These are phyloP conservation scores for Halichoeres trimaculatus DNA, from an alignment of 2,113 vertebrate species.

Conservation along the genomic window DNA sequence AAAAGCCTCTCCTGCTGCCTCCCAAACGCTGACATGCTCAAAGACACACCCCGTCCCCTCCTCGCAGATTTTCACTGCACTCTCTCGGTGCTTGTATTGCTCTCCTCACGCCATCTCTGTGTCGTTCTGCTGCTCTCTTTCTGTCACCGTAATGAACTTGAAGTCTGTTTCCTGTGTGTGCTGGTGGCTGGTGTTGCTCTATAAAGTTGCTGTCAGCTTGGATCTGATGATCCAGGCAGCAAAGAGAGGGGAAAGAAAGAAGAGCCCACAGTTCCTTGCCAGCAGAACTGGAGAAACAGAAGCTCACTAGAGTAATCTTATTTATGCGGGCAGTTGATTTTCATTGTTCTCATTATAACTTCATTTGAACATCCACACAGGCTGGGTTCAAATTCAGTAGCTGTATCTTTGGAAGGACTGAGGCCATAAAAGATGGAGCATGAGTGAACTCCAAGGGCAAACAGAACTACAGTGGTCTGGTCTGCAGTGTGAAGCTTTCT, in stretches of 20 bases:
- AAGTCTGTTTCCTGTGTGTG: constrained; percentile 36
- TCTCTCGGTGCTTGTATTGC: constrained; percentile 26
- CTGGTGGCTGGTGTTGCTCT: constrained; percentile 6
- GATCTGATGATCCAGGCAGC: constrained; percentile 21
- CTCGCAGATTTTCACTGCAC: constrained; percentile 19
- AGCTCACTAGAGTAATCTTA: constrained; percentile 2
- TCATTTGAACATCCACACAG: neutral
- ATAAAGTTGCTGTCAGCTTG: constrained; percentile 31
- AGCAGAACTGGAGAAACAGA: neutral
- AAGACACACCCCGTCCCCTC: constrained; percentile 35
- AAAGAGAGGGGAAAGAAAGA: constrained; percentile 8
- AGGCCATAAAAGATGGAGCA: no score
- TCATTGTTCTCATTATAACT: neutral
- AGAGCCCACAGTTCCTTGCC: constrained; percentile 7
- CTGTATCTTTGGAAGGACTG: no score
- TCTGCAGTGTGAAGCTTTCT: no score
- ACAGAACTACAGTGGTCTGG: no score
- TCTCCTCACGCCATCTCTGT: constrained; percentile 21
- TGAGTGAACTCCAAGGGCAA: no score
- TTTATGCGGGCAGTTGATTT: neutral
- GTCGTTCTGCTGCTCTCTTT: constrained; percentile 42
- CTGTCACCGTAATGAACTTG: constrained; percentile 39
- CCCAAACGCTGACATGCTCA: constrained; percentile 65
- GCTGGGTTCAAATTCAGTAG: neutral
- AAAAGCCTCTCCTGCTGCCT: constrained; percentile 59